These are phyloP conservation scores for Ips typographus DNA, from an alignment of 1,140 invertebrate genomes.

Conservation along the genomic window DNA sequence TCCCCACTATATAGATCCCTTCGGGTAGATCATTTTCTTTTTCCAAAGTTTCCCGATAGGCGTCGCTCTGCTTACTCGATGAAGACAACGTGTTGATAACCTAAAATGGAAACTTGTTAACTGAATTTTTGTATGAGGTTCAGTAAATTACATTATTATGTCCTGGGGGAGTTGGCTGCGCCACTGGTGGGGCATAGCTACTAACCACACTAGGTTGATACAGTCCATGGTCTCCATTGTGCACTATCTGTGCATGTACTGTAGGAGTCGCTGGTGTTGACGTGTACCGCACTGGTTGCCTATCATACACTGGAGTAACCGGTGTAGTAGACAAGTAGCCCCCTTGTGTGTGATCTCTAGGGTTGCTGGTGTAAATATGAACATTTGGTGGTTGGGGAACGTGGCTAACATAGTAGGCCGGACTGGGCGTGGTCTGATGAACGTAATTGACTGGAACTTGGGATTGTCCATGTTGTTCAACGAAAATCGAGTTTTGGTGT, in stretches of 20 bases:
- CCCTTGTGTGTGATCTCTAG: not conserved
- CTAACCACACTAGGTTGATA: not conserved
- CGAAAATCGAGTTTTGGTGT: not conserved
- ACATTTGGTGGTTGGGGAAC: no score
- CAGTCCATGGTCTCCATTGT: constrained; percentile 19
- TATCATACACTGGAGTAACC: constrained; percentile 11
- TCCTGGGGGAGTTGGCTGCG: not conserved
- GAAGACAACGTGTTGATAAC: constrained; percentile 10
- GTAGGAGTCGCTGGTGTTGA: constrained; percentile 18
- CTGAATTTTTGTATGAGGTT: not conserved
- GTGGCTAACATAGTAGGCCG: not conserved
- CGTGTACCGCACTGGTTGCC: constrained; percentile 11
- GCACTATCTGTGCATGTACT: constrained; percentile 9
- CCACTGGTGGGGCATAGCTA: not conserved
- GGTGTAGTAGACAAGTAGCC: constrained; percentile 19
- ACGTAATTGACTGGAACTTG: constrained; percentile 26
- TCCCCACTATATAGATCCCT: constrained; percentile 34
- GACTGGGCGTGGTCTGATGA: constrained; percentile 4
- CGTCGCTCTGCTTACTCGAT: constrained; percentile 10
- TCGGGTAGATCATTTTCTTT: constrained; percentile 29
- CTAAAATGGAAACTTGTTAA: constrained; percentile 14
- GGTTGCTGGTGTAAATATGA: constrained; percentile 32
- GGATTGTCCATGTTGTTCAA: constrained; percentile 15
- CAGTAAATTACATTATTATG: constrained; percentile 23
- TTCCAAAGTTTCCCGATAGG: constrained; percentile 19